Conservation (phyloP, 2,888 invertebrate species). For the Lumbricus terrestris region DNA sequence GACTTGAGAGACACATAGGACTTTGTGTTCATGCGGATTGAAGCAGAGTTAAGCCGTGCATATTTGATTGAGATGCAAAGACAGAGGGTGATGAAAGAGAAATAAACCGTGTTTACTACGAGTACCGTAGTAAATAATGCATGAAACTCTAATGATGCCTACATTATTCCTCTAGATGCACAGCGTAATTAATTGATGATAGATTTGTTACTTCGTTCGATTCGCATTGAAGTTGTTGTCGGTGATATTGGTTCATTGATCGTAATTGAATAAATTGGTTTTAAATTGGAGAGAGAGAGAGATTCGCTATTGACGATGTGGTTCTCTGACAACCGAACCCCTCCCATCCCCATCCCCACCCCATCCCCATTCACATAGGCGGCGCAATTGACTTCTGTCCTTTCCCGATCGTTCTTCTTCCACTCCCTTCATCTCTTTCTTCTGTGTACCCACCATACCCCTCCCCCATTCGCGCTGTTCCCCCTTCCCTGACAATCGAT, state of each 20-base stretch:
- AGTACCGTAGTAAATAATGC: no score
- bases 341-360: not conserved
- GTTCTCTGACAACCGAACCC: not conserved
- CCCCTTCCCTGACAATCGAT: not conserved
- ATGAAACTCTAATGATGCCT: not conserved
- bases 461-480: no score
- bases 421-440: not conserved
- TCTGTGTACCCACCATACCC: not conserved
- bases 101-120: no score
- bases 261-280: not conserved
- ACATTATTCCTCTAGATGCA: not conserved
- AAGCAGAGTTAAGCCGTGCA: no score
- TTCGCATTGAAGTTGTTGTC: not conserved
- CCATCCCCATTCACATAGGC: no score
- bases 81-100: no score
- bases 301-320: not conserved
- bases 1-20: no score
- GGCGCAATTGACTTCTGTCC: not conserved
- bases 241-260: not conserved
- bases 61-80: no score
- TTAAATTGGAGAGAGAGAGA: no score
- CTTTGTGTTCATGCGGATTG: no score
- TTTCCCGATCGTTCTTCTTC: not conserved
- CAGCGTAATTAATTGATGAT: not conserved
- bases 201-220: not conserved